Evolutionary conservation across 1,140 invertebrate species (phyloP), one percentile per base, ranked within the genome.

Genomic region (Leguminivora glycinivorella): DNA sequence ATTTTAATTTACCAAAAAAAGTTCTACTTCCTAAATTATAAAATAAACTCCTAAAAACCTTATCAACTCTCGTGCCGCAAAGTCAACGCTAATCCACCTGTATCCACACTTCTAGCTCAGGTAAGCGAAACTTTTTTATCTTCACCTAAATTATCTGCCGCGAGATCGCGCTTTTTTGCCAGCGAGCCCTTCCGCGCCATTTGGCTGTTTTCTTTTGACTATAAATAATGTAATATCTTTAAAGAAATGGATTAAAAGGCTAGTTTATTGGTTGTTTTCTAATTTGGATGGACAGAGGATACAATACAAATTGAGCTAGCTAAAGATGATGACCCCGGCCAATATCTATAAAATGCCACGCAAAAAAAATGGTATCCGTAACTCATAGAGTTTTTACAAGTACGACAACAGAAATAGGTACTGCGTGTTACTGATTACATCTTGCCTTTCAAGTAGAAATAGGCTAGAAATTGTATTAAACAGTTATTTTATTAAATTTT

Each of bases 91-190:
- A 40, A 67, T 25, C 68, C 31, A 52, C 47, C 68, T 69, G 68
- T 69, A 69, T 63, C 25, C 40, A 52, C 14, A 56, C 10, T 58
- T 52, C 26, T 38, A 31, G 12, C 47, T 56, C 69, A 70, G 69
- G 69, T 70, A 70, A 70, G 69, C 56, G 68, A 58, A 70, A 70
- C 69, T 58, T 70, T 70, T 70, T 60, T 31, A 43, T 2, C 12
- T 19, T 58, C 22, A 19, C 69, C 56, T 70, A 60, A 70, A 70
- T 70, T 70, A 70, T 70, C 69, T 34, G 25, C 40, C 52, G 29
- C 69, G 69, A 70, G 69, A 70, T 70, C 69, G 69, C 69, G 24
- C 24, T 60, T 31, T 70, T 70, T 70, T 70, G n/a, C 31, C n/a
- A 52, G 17, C 9, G n/a, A n/a, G 47, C 69, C 56, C 47, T 58